Evolutionary conservation across 2,113 vertebrate species (phyloP).

Genomic region (Maccullochella peelii): DNA sequence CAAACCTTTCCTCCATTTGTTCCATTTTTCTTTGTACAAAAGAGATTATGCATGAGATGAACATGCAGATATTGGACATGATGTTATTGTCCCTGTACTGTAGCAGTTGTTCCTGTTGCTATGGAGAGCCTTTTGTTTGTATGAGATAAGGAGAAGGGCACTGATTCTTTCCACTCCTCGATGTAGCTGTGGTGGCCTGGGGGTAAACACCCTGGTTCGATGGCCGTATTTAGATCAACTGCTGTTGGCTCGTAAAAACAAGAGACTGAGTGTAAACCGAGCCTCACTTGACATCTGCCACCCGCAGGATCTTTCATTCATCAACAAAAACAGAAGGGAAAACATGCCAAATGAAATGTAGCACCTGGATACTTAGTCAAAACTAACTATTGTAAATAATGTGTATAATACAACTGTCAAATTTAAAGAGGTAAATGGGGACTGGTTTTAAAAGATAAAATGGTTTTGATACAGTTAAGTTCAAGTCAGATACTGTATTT

Average conservation of each 20-base stretch:
- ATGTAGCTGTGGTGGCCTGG: neutral
- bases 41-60: neutral
- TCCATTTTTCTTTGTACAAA: neutral
- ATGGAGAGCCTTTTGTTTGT: constrained; percentile 47
- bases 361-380: neutral
- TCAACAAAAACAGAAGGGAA: constrained; percentile 14
- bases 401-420: neutral
- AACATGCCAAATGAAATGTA: neutral
- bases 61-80: neutral
- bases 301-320: constrained; percentile 4
- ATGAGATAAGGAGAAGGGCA: constrained; percentile 42
- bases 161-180: constrained; percentile 56
- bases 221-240: constrained; percentile 34
- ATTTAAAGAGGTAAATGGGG: neutral
- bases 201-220: constrained; percentile 30
- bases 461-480: neutral
- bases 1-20: neutral
- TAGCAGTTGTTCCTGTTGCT: constrained; percentile 33
- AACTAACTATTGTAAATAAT: neutral
- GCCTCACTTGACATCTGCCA: neutral
- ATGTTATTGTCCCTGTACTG: neutral
- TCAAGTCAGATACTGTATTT: neutral
- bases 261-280: constrained; percentile 16
- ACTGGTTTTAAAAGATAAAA: neutral
- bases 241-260: neutral